Base-by-base conservation (phyloP, 1,140 invertebrate species). In the Maconellicoccus hirsutus region DNA sequence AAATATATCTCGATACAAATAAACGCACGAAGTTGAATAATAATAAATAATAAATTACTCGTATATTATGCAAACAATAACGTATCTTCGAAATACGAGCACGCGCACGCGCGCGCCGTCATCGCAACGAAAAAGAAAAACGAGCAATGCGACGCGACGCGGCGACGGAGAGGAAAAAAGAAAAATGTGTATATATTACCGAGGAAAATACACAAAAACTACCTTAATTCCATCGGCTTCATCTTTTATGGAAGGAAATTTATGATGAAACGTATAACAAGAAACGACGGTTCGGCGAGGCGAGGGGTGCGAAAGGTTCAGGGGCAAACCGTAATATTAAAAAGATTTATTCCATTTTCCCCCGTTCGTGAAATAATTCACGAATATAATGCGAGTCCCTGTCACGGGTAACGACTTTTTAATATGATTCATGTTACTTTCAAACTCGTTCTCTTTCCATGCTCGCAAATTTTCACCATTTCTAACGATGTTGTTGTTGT, bases 311-410 rank as follows among this genome's bases (percentile, higher is more conserved):
- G 61, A 25, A 66, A 23, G 25, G 61, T 66, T 66, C 19, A 66
- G 61, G 61, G 61, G 61, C 61, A 19, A 66, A 66, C 61, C 61
- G 61, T 66, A 66, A 66, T 66, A 66, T 66, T 66, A 66, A 66
- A 66, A 66, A 66, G 61, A 66, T 66, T 66, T 66, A 66, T 66
- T 66, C 61, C 61, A 66, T 66, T 66, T 66, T 66, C 61, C 61
- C 61, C 61, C 25, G 61, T 66, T 66, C 61, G 61, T 22, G 61
- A 66, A 66, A 66, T 66, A 66, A 66, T 66, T 66, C 61, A 66
- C 16, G 61, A 66, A 66, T 66, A 66, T 66, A 66, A 66, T 66
- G 61, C 61, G 61, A 66, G 61, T 66, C 61, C 61, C 61, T 66
- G 61, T 66, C 61, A 66, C 25, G 61, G 61, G 61, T 66, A 66